These are phyloP conservation scores for Ochropacha duplaris DNA, from an alignment of 2,888 invertebrate species.

Conservation along the genomic window DNA sequence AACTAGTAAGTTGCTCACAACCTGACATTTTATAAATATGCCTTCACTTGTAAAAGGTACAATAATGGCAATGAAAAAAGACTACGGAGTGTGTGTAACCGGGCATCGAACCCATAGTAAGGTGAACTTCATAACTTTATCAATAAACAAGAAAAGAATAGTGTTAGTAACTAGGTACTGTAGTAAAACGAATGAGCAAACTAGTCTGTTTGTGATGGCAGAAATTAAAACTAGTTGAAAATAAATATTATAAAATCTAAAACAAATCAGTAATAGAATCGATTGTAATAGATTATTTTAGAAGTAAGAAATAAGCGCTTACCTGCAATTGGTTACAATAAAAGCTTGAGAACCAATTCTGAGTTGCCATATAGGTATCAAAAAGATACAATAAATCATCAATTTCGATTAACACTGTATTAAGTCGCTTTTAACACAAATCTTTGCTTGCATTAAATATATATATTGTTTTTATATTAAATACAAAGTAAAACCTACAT, in stretches of 20 bases:
- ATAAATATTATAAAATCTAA: too few species aligned
- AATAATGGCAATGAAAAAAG: constrained; percentile 7
- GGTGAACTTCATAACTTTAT: constrained; percentile 14
- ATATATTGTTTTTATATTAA: too few species aligned
- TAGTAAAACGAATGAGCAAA: neutral
- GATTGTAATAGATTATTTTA: too few species aligned
- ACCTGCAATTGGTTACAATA: neutral
- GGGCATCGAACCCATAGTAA: constrained; percentile 18
- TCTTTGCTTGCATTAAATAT: too few species aligned
- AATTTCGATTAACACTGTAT: too few species aligned
- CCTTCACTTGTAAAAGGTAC: neutral
- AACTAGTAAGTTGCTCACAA: neutral
- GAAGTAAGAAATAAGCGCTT: neutral
- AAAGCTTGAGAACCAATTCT: neutral
- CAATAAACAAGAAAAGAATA: neutral
- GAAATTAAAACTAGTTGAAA: too few species aligned
- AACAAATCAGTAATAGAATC: too few species aligned
- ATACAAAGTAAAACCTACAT: too few species aligned
- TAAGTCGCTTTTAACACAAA: too few species aligned
- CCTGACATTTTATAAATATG: neutral
- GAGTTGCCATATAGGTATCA: neutral
- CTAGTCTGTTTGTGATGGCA: neutral
- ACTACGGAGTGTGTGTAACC: constrained; percentile 17
- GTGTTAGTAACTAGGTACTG: neutral
- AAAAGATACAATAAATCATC: neutral